A percentile compares a stretch with the other conserved stretches of the same genome.
These are phyloP conservation scores for Collichthys lucidus DNA, from an alignment of 2,113 vertebrate species.

Conservation along the genomic window DNA sequence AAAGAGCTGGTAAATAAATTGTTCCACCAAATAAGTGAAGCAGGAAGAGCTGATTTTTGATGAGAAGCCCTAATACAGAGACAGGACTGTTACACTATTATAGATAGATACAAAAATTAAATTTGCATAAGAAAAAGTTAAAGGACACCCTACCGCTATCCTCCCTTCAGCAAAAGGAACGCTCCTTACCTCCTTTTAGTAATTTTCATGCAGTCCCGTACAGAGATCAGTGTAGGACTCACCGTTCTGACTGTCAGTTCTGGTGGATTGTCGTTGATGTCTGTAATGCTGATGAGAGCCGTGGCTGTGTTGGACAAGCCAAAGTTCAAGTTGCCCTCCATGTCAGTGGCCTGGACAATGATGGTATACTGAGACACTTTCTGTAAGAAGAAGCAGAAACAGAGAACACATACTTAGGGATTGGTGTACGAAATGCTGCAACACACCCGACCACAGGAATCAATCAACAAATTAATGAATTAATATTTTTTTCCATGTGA, in stretches of 20 bases:
- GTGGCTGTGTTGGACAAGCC: constrained; percentile 98
- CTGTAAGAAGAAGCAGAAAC: constrained; percentile 75
- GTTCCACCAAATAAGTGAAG: neutral
- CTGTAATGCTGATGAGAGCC: constrained; percentile 92
- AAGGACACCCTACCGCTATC: neutral
- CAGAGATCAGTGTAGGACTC: constrained; percentile 70
- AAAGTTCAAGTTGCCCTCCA: constrained; percentile 97
- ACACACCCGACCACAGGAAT: neutral
- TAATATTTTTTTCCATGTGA: constrained; percentile 1
- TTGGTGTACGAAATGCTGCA: neutral
- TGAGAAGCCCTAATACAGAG: neutral
- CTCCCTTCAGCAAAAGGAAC: too few species aligned
- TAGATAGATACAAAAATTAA: neutral
- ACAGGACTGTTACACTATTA: neutral
- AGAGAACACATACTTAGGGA: constrained; percentile 11
- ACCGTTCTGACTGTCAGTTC: constrained; percentile 94
- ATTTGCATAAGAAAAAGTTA: neutral
- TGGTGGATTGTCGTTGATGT: constrained; percentile 97
- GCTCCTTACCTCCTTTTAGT: neutral
- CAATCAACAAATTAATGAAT: constrained; percentile 1
- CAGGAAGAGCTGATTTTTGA: neutral
- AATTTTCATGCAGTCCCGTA: neutral
- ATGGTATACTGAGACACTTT: constrained; percentile 98
- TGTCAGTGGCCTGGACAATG: constrained; percentile 96
- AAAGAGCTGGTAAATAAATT: neutral